A percentile compares a stretch with the other conserved stretches of the same genome.
Conservation (phyloP, 2,888 invertebrate genomes). For the Strigamia transsilvanica region DNA sequence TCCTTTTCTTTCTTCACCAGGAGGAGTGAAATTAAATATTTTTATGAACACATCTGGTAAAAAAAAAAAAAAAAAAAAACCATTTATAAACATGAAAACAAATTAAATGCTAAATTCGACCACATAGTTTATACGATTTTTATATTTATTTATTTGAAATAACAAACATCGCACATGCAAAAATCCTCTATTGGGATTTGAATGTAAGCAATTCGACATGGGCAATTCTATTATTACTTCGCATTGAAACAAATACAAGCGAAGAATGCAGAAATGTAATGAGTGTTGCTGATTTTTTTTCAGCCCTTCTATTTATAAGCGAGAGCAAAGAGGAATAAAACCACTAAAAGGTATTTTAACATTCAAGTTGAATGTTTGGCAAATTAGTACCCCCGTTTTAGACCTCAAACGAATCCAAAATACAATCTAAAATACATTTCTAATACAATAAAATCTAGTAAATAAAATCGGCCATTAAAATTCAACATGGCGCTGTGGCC, state of each 20-base stretch:
- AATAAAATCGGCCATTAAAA: neutral
- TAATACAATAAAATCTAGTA: neutral
- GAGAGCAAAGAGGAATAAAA: constrained; percentile 4
- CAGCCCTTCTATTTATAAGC: constrained; percentile 5
- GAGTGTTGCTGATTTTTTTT: constrained; percentile 29
- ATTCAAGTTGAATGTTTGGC: neutral
- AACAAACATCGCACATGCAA: neutral
- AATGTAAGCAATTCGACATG: neutral
- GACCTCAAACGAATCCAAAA: no score
- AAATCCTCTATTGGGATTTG: neutral
- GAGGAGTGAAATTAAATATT: no score
- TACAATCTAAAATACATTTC: no score
- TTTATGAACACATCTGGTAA: neutral
- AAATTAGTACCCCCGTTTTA: neutral
- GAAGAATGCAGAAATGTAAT: constrained; percentile 26
- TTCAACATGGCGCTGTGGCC: neutral
- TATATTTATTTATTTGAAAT: no score
- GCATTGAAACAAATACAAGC: constrained; percentile 24
- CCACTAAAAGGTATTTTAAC: neutral
- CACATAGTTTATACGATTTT: neutral
- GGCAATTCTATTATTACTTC: neutral
- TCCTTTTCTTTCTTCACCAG: no score
- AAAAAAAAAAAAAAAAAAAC: neutral
- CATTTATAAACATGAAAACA: constrained; percentile 5
- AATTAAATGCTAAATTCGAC: neutral